phyloP scores from a whole-genome alignment of 2,113 vertebrate species.

The Genyomyrus donnyi region DNA sequence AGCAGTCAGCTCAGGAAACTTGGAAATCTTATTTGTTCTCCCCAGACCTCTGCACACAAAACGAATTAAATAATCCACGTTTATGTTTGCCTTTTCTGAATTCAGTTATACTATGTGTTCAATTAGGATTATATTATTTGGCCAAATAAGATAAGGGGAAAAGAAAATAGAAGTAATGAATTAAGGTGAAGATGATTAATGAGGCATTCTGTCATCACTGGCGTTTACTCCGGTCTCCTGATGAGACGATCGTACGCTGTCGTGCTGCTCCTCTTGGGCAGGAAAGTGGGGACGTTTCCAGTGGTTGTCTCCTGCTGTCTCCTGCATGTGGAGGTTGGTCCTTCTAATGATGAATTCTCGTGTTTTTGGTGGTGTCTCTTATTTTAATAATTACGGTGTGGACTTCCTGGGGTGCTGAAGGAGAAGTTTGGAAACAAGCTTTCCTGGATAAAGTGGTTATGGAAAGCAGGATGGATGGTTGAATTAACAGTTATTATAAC shows the following conservation, averaged over 20 bases:
- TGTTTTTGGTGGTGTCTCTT: background rate
- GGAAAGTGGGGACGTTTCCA: background rate
- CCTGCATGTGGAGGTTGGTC: background rate
- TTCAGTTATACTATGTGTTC: background rate
- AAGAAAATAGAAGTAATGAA: background rate
- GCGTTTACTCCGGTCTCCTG: background rate
- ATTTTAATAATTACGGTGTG: background rate
- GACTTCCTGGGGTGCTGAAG: background rate
- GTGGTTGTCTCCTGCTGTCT: background rate
- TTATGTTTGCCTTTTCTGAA: background rate
- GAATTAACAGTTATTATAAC: background rate
- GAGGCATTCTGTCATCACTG: background rate
- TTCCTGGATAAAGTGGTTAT: background rate
- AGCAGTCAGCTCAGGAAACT: background rate
- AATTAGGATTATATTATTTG: background rate
- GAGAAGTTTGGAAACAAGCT: background rate
- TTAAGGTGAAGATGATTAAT: background rate
- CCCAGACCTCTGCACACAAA: background rate
- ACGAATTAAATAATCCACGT: background rate
- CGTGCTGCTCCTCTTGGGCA: background rate
- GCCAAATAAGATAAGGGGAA: background rate
- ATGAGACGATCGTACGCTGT: background rate
- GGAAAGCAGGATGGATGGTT: background rate
- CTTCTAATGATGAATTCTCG: background rate
- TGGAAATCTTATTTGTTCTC: background rate